These are phyloP conservation scores for Lordiphosa clarofinis DNA, from an alignment of 1,140 invertebrate species.

Conservation along the genomic window DNA sequence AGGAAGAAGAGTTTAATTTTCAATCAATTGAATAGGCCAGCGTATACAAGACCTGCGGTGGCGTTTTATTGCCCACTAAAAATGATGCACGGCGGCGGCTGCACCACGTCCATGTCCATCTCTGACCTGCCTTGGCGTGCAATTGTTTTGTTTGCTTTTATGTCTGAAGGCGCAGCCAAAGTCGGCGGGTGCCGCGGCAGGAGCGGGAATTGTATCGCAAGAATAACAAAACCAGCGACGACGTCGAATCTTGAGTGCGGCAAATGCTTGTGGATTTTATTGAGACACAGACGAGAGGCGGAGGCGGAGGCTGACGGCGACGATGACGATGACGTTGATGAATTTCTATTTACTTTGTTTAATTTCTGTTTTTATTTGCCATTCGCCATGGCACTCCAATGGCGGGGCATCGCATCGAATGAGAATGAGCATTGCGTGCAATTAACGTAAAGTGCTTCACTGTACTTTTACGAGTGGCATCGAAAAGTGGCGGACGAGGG, in stretches of 20 bases:
- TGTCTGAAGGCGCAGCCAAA: slow-evolving; percentile 37
- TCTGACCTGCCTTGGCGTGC: slow-evolving; percentile 34
- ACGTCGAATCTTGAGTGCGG: slow-evolving; percentile 27
- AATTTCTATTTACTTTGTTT: slow-evolving; percentile 78
- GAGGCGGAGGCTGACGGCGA: slow-evolving; percentile 23
- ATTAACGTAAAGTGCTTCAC: slow-evolving; percentile 71
- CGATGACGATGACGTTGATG: slow-evolving; percentile 66
- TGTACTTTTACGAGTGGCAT: slow-evolving; percentile 39
- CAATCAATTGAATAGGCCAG: slow-evolving; percentile 62
- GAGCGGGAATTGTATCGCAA: slow-evolving; percentile 47
- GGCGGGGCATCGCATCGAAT: slow-evolving; percentile 19
- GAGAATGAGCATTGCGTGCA: slow-evolving; percentile 59
- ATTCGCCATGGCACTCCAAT: slow-evolving; percentile 56
- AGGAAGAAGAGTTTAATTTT: slow-evolving; percentile 45
- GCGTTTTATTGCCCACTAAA: slow-evolving; percentile 68
- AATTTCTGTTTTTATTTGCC: slow-evolving; percentile 77
- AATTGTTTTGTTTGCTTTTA: slow-evolving; percentile 68
- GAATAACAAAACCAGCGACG: slow-evolving; percentile 48
- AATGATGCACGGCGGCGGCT: slow-evolving; percentile 50
- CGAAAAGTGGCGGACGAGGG: neutral
- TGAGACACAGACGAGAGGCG: slow-evolving; percentile 20
- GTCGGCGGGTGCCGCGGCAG: neutral
- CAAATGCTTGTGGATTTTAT: slow-evolving; percentile 69
- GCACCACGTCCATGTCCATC: slow-evolving; percentile 10
- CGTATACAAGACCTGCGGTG: slow-evolving; percentile 22